phyloP scores from a whole-genome alignment of 2,888 invertebrate genomes.

The Prostheceraeus crozeri region DNA sequence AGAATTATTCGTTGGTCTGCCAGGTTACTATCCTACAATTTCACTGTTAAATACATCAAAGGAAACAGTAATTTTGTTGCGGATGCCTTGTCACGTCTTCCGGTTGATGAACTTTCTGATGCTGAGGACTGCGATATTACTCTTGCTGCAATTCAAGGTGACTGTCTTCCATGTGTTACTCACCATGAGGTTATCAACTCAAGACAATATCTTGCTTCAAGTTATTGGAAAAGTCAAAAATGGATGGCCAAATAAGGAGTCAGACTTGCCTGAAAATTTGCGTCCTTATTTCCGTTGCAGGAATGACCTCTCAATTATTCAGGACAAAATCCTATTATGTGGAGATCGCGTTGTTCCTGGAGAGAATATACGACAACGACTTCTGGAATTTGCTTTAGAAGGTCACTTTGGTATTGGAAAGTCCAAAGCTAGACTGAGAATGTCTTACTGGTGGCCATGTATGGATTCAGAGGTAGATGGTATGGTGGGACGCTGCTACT shows the following conservation, averaged over 20 bases:
- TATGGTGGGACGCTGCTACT: background rate
- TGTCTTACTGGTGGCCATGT: constrained; percentile 26
- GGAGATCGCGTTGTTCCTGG: constrained; percentile 27
- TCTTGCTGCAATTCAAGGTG: constrained; percentile 23
- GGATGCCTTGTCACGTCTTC: too few species aligned
- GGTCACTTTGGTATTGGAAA: constrained; percentile 19
- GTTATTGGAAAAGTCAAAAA: too few species aligned
- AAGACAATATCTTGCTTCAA: too few species aligned
- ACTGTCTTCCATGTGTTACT: constrained; percentile 8
- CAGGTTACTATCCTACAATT: too few species aligned
- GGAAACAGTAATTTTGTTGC: too few species aligned
- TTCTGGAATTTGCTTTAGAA: constrained; percentile 23
- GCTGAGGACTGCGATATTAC: constrained; percentile 27
- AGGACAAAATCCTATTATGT: constrained; percentile 23
- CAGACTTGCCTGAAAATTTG: too few species aligned
- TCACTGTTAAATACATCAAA: too few species aligned
- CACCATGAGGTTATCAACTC: too few species aligned
- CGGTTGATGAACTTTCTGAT: too few species aligned
- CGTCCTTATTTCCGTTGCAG: constrained; percentile 1
- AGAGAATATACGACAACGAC: constrained; percentile 2
- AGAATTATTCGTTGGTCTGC: too few species aligned
- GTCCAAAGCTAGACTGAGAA: constrained; percentile 24
- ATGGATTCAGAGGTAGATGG: constrained; percentile 10
- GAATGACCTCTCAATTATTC: constrained; percentile 24
- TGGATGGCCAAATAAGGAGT: too few species aligned